Conservation (phyloP, 2,797 vertebrate genomes). For the Myotis findleyi region DNA sequence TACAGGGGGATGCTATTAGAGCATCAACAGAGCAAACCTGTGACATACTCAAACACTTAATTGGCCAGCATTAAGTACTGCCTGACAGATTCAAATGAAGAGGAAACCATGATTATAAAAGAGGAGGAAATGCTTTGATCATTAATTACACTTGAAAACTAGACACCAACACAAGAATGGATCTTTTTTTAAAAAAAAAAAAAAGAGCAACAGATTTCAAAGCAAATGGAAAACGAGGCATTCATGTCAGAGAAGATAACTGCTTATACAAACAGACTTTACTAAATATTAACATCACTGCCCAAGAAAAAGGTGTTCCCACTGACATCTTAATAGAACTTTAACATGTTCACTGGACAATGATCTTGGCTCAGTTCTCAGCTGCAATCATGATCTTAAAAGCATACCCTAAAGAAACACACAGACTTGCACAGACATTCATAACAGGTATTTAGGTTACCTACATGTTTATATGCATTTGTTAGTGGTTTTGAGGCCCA, state of each 20-base stretch:
- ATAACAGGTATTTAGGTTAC: background rate
- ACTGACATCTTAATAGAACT: constrained; percentile 18
- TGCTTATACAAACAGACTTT: background rate
- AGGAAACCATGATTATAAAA: background rate
- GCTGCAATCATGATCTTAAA: background rate
- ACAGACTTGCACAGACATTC: background rate
- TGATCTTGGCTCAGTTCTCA: background rate
- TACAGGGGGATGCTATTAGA: background rate
- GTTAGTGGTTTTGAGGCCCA: background rate
- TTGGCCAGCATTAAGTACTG: background rate
- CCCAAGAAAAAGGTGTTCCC: background rate
- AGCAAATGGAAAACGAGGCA: background rate
- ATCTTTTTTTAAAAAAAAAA: background rate
- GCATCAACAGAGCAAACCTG: background rate
- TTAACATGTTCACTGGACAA: background rate
- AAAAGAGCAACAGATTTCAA: background rate
- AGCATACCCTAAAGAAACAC: background rate
- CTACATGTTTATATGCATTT: background rate
- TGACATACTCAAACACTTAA: background rate
- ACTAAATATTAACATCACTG: constrained; percentile 7
- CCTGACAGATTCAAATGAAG: background rate
- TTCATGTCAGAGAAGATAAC: constrained; percentile 38
- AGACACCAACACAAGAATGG: background rate
- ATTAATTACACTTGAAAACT: background rate
- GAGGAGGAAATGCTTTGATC: background rate